Evolutionary conservation across 2,888 invertebrate genomes (phyloP).

Genomic region (Brachyopa scutellaris): DNA sequence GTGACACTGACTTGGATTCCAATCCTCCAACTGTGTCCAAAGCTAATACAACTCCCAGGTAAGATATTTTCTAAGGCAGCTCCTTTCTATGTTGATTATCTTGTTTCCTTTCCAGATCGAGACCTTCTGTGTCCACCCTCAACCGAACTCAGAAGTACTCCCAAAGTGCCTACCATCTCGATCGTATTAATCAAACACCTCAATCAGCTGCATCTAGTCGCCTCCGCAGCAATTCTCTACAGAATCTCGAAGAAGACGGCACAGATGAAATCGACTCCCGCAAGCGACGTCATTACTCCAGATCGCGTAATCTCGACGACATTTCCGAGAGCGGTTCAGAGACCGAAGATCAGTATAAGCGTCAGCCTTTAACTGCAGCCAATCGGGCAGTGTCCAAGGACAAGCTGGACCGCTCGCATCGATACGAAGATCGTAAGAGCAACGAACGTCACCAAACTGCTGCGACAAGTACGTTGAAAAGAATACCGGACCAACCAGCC

Average conservation of each 20-base stretch:
- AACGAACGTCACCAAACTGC: conserved; percentile 73
- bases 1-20: conserved; percentile 91
- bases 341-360: conserved; percentile 79
- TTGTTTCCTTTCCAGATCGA: conserved; percentile 76
- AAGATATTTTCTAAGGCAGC: too few species aligned
- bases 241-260: conserved; percentile 79
- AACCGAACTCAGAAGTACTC: conserved; percentile 79
- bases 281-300: conserved; percentile 80
- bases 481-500: conserved; percentile 57
- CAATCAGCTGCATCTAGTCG: conserved; percentile 73
- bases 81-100: too few species aligned
- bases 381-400: conserved; percentile 76
- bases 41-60: conserved; percentile 78
- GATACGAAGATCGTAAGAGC: conserved; percentile 77
- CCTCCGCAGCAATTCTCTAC: conserved; percentile 80
- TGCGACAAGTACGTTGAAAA: conserved; percentile 68
- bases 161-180: conserved; percentile 81
- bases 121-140: conserved; percentile 75
- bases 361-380: conserved; percentile 72
- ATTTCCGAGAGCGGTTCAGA: conserved; percentile 82
- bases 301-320: conserved; percentile 82
- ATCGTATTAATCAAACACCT: conserved; percentile 75
- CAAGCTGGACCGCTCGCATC: conserved; percentile 75
- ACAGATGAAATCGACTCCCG: conserved; percentile 79
- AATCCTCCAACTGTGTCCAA: conserved; percentile 84